These are phyloP conservation scores for Arvicanthis niloticus DNA, from an alignment of 2,113 vertebrate species.

Conservation along the genomic window DNA sequence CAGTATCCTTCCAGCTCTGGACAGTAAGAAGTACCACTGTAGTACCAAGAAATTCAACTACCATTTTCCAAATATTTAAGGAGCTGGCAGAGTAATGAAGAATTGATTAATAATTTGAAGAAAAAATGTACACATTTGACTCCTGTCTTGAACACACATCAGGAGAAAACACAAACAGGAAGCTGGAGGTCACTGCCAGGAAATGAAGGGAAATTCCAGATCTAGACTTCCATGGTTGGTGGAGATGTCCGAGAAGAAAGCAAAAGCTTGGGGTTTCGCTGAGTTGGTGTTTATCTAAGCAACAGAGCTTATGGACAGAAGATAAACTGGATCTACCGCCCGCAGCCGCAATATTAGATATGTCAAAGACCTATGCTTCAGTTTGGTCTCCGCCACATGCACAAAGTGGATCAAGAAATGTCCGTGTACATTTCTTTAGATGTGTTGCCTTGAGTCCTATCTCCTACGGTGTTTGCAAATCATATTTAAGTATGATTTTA, in stretches of 20 bases:
- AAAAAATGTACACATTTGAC: not conserved
- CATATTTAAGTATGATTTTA: slow-evolving; percentile 43
- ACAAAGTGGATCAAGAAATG: slow-evolving; percentile 14
- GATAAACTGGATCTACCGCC: not conserved
- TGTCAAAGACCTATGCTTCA: slow-evolving; percentile 16
- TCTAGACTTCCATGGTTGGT: not conserved
- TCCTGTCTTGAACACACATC: slow-evolving; percentile 27
- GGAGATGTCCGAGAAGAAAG: not conserved
- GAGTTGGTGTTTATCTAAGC: not conserved
- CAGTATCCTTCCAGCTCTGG: slow-evolving; percentile 91
- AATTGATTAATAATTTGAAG: slow-evolving; percentile 22
- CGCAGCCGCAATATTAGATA: slow-evolving; percentile 44
- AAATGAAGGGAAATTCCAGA: not conserved
- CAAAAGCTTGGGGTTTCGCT: slow-evolving; percentile 49
- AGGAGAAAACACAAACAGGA: slow-evolving; percentile 48
- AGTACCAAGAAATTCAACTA: slow-evolving; percentile 92
- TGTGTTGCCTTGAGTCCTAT: not conserved
- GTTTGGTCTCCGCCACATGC: not conserved
- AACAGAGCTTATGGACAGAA: not conserved
- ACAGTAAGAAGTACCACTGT: slow-evolving; percentile 92
- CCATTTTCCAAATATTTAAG: slow-evolving; percentile 95
- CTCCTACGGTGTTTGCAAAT: not conserved
- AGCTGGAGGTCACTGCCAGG: slow-evolving; percentile 10
- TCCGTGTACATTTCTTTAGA: not conserved
- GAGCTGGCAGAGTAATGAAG: not conserved